A percentile compares a stretch with the other conserved stretches of the same genome.
Evolutionary conservation across 2,113 vertebrate species (phyloP).

Genomic region (Phocoena sinus): DNA sequence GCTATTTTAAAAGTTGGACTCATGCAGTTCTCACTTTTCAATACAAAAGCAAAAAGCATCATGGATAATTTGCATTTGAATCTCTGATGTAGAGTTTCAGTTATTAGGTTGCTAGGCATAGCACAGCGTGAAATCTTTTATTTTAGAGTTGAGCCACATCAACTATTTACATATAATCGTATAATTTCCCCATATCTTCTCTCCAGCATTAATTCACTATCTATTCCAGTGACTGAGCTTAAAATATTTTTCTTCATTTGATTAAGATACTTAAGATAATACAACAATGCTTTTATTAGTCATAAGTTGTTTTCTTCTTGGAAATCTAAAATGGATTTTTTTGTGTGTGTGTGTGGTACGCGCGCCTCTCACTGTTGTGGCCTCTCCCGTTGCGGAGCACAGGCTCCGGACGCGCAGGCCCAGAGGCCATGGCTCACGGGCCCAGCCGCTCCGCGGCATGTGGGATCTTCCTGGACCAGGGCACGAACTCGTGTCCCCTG

Average conservation of each 20-base stretch:
- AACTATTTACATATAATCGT: constrained; percentile 1
- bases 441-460: no score
- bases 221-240: neutral
- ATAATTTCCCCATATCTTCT: neutral
- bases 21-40: constrained; percentile 42
- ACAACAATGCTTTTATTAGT: neutral
- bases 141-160: neutral
- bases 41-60: constrained; percentile 10
- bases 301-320: neutral
- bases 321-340: neutral
- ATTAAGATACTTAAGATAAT: neutral
- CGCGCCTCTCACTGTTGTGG: no score
- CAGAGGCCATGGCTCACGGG: no score
- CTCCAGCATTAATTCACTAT: neutral
- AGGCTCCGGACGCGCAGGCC: no score
- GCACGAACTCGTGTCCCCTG: no score
- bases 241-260: neutral
- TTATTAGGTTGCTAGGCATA: neutral
- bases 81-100: neutral
- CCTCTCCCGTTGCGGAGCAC: no score
- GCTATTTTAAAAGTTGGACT: constrained; percentile 45
- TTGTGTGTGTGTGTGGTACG: no score
- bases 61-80: constrained; percentile 34
- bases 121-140: constrained; percentile 36
- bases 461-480: no score